Evolutionary conservation across 2,888 invertebrate genomes (phyloP), one percentile per base, ranked within the genome.

Genomic region (Halocaridina rubra): DNA sequence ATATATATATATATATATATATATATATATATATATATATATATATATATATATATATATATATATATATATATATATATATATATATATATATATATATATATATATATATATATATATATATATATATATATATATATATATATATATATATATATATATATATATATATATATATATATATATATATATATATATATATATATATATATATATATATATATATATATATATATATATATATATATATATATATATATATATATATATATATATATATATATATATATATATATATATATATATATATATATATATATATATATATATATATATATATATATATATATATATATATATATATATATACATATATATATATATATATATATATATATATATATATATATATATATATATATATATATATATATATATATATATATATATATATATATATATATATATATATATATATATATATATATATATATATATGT

Each of bases 11-110:
- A 64, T 24, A 64, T 24, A 64, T 10, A 64, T 64, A 5, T 64
- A 64, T 64, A 64, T 64, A 64, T 64, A 10, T 64, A 64, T 64
- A 64, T 5, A 64, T 64, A 10, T 64, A 5, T 10, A 64, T 64
- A 10, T 10, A 64, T 10, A 64, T 10, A 64, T 64, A 64, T 64
- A 64, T 64, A 22, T 64, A 64, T 61, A n/a, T 61, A 61, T 61
- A n/a, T 61, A 61, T 61, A 61, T n/a, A 61, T 61, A 61, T 61
- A 61, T 61, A 61, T 61, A 61, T 61, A 61, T 61, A 61, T 61
- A 61, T 13, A 61, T 61, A 61, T 61, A 61, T 13, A 61, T 61
- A 61, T 61, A 61, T 61, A 61, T 61, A 61, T 61, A 61, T 61
- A 19, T 7, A 19, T 19, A 19, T 61, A 61, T 22, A 61, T 61